Conservation (phyloP, 2,797 vertebrate species). For the Lithobates sylvaticus region DNA sequence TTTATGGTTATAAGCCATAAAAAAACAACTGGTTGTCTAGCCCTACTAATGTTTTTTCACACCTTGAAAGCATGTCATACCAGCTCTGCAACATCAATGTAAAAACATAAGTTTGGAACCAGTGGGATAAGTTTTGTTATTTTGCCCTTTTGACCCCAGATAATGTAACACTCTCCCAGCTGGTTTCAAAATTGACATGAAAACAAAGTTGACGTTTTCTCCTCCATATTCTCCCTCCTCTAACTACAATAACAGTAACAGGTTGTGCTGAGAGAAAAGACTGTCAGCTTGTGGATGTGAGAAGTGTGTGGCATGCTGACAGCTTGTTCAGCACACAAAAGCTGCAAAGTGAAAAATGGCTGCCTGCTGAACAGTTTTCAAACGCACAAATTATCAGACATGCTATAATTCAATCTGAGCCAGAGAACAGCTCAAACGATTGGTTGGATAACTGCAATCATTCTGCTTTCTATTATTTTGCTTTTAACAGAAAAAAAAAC, state of each 20-base stretch:
- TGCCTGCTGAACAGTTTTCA: constrained; percentile 50
- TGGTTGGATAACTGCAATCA: constrained; percentile 17
- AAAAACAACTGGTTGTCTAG: neutral
- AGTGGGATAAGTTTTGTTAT: constrained; percentile 26
- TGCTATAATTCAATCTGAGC: constrained; percentile 38
- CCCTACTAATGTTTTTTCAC: neutral
- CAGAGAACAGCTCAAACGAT: constrained; percentile 20
- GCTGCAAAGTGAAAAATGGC: constrained; percentile 30
- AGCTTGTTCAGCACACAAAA: constrained; percentile 53
- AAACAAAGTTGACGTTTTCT: constrained; percentile 38
- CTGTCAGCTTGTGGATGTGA: constrained; percentile 18
- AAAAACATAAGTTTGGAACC: constrained; percentile 13
- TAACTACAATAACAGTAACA: constrained; percentile 54
- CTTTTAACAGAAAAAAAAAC: neutral
- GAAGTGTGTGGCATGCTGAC: neutral
- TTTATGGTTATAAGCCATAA: neutral
- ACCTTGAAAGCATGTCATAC: neutral
- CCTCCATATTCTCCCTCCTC: constrained; percentile 51
- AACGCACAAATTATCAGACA: constrained; percentile 54
- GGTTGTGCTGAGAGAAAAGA: constrained; percentile 59
- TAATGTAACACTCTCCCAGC: constrained; percentile 21
- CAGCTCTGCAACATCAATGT: neutral
- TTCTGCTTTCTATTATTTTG: constrained; percentile 26
- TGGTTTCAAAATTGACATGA: constrained; percentile 20
- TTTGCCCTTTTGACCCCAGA: constrained; percentile 40